Evolutionary conservation across 2,888 invertebrate species (phyloP), one percentile per base, ranked within the genome.

Genomic region (Hedya salicella): DNA sequence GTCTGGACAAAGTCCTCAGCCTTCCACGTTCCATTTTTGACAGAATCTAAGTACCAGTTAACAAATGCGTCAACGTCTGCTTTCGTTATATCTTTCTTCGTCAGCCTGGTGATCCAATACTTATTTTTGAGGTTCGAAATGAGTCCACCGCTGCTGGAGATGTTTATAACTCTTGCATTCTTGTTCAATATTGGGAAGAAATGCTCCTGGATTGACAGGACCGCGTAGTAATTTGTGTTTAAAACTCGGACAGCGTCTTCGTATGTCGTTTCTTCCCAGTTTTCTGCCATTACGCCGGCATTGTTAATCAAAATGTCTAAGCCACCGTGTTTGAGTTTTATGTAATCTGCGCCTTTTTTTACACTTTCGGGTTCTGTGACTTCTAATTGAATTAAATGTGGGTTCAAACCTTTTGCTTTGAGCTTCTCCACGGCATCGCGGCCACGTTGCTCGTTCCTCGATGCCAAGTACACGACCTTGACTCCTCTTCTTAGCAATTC

Each of bases 371-470:
- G 56, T n/a, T 77, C 71, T 6, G 75, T 73, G 0, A 81, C 73
- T 6, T 80, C 80, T 3, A 80, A 72, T 70, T 78, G 77, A 60
- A 76, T 70, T 2, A 76, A 78, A 2, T 61, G 30, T 5, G 93
- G 89, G 40, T 87, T 82, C 0, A 86, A 80, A 8, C 91, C 91
- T 65, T 92, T 82, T 71, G 91, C 82, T 53, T 93, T 89, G 1
- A 95, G 78, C n/a, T n/a, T n/a, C n/a, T n/a, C n/a, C n/a, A n/a
- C n/a, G n/a, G n/a, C n/a, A n/a, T n/a, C n/a, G n/a, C n/a, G n/a
- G n/a, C n/a, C n/a, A n/a, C n/a, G n/a, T n/a, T n/a, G n/a, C n/a
- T n/a, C n/a, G n/a, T n/a, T n/a, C n/a, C n/a, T n/a, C n/a, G n/a
- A n/a, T n/a, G n/a, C n/a, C n/a, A n/a, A n/a, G n/a, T n/a, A n/a